phyloP scores from a whole-genome alignment of 35 echinoderm and acorn worm species.

The Apostichopus japonicus region DNA sequence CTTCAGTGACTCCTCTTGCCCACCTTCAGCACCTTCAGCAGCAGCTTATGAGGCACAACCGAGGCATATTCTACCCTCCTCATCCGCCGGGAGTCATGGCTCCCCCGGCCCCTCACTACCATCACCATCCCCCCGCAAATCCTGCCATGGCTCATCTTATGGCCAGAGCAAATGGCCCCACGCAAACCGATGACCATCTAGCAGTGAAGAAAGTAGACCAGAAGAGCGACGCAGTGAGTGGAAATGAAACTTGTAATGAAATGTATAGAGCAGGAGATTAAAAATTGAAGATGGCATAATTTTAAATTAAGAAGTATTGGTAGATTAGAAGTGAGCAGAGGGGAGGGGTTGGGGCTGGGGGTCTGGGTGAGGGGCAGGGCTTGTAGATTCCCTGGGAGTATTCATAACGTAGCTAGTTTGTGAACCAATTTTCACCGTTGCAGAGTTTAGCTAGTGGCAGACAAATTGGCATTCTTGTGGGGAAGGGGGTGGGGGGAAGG shows the following conservation, averaged over 20 bases:
- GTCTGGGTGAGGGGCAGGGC: too few species aligned
- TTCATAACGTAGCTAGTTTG: too few species aligned
- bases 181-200: slow-evolving; percentile 13
- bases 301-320: too few species aligned
- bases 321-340: too few species aligned
- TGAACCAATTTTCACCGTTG: too few species aligned
- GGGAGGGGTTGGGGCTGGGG: too few species aligned
- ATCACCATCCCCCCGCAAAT: slow-evolving; percentile 51
- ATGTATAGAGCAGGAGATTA: background rate
- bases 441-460: too few species aligned
- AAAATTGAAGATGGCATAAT: too few species aligned
- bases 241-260: background rate
- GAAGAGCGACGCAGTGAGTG: slow-evolving; percentile 23
- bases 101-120: slow-evolving; percentile 57
- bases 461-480: too few species aligned
- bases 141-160: slow-evolving; percentile 84
- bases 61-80: slow-evolving; percentile 51
- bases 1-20: slow-evolving; percentile 82
- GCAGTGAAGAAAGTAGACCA: slow-evolving; percentile 25
- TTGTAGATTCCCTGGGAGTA: too few species aligned
- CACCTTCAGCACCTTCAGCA: slow-evolving; percentile 95
- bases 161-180: slow-evolving; percentile 66
- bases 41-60: slow-evolving; percentile 87
- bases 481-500: too few species aligned
- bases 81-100: slow-evolving; percentile 58